Base-by-base conservation (phyloP, 2,888 invertebrate genomes). In the Bembecia ichneumoniformis region DNA sequence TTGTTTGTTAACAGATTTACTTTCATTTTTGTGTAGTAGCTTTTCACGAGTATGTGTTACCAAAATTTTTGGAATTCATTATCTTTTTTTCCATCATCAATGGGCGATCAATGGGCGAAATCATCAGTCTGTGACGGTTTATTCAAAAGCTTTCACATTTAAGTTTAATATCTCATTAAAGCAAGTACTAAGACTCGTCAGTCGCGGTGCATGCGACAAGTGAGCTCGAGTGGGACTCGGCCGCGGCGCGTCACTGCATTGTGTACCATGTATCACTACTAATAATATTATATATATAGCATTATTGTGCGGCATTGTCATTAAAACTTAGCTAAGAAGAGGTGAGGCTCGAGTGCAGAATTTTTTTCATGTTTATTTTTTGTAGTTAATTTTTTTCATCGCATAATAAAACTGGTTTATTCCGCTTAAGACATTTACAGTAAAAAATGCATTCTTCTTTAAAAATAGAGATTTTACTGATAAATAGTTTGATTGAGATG, bases 231-330 rank as follows among this genome's bases (percentile, higher is more conserved):
- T 72, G 75, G 60, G 66, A 63, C 59, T 16, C 64, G 64, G 51
- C 54, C 54, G 54, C 54, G 52, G 50, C 55, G 58, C 57, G 55
- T 50, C 56, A 56, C 68, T 71, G 72, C 73, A 78, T 82, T 81
- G 81, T 80, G 72, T 70, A 68, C 59, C 67, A 54, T 68, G 69
- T 71, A 68, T 64, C 69, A 68, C 67, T 68, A 72, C 72, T 77
- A 77, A 77, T 73, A 52, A 53, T 63, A 58, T 63, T 66, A 66
- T 66, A 71, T 71, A 28, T 40, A 40, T 40, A 40, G 40, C 40
- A 40, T 40, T 40, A 40, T 40, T 68, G 69, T 64, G 51, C 58
- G 55, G 48, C 53, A 49, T 51, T 54, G 52, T 52, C 51, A 51
- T 51, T 51, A 49, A 47, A 16, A 47, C 28, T 40, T 40, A 40